Percentiles rank a stretch among this genome's conserved stretches.
Conservation (phyloP, 2,113 vertebrate species). For the Pao palembangensis region DNA sequence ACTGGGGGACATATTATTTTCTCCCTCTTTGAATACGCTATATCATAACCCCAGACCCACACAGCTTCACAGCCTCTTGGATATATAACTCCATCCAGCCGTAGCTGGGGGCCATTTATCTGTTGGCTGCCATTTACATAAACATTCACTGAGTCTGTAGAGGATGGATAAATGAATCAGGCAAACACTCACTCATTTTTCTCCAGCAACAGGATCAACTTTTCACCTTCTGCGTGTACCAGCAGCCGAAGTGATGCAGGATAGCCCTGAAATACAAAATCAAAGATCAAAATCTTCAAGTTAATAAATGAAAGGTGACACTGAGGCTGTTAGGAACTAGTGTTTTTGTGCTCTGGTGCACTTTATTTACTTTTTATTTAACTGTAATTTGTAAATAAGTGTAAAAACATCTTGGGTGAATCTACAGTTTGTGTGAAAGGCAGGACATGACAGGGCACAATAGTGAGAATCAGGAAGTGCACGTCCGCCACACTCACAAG, state of each 20-base stretch:
- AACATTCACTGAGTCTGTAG: slow-evolving; percentile 6
- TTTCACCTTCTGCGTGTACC: slow-evolving; percentile 75
- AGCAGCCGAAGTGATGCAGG: slow-evolving; percentile 80
- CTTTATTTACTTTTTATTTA: too few species aligned
- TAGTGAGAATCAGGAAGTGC: slow-evolving; percentile 48
- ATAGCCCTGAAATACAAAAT: slow-evolving; percentile 79
- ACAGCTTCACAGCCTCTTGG: slow-evolving; percentile 29
- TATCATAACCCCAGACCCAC: slow-evolving; percentile 21
- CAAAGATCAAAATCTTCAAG: slow-evolving; percentile 50
- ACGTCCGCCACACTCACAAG: slow-evolving; percentile 24
- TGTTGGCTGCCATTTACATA: slow-evolving; percentile 31
- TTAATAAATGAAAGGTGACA: not conserved
- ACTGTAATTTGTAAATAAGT: too few species aligned
- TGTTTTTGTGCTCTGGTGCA: too few species aligned
- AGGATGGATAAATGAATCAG: slow-evolving; percentile 5
- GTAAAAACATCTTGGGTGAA: slow-evolving; percentile 9
- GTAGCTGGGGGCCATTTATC: slow-evolving; percentile 13
- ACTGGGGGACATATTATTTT: slow-evolving; percentile 57
- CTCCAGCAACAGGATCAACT: slow-evolving; percentile 82
- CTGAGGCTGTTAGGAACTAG: too few species aligned
- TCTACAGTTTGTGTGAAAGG: slow-evolving; percentile 5
- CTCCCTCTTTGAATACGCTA: slow-evolving; percentile 42
- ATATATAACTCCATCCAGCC: slow-evolving; percentile 21
- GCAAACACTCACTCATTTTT: slow-evolving; percentile 82
- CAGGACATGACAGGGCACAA: slow-evolving; percentile 55